Evolutionary conservation across 2,113 vertebrate species (phyloP).

Genomic region (Centropus bengalensis): DNA sequence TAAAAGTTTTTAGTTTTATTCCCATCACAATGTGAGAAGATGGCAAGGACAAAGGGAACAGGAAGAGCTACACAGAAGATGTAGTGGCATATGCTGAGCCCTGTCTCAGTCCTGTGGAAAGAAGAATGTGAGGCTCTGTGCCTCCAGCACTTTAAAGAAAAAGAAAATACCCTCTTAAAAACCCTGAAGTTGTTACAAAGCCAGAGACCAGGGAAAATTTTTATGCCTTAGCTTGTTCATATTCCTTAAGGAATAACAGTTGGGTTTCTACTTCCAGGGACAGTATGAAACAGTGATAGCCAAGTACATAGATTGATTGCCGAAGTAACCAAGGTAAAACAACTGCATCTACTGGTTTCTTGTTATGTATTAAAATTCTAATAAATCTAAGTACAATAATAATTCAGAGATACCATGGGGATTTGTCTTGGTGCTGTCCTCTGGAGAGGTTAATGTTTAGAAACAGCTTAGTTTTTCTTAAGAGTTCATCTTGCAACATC

Average conservation of each 20-base stretch:
- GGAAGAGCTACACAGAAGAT: background rate
- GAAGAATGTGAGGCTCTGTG: background rate
- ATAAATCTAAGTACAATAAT: background rate
- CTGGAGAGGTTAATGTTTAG: background rate
- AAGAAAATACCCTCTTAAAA: background rate
- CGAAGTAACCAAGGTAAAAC: background rate
- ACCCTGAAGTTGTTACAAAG: background rate
- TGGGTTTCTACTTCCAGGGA: background rate
- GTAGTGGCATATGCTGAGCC: accelerated
- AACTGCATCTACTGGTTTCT: background rate
- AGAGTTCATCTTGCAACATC: background rate
- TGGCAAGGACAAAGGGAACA: background rate
- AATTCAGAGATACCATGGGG: background rate
- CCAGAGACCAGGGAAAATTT: background rate
- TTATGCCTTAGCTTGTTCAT: background rate
- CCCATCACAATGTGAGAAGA: background rate
- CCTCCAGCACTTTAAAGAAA: background rate
- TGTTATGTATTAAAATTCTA: background rate
- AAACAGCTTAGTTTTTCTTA: background rate
- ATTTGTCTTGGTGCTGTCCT: background rate
- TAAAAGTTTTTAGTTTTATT: background rate
- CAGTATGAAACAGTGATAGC: background rate
- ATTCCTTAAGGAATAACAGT: background rate
- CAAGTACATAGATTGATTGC: background rate
- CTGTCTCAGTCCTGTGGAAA: background rate